phyloP scores from a whole-genome alignment of 2,113 vertebrate genomes.

The Aegithalos caudatus region DNA sequence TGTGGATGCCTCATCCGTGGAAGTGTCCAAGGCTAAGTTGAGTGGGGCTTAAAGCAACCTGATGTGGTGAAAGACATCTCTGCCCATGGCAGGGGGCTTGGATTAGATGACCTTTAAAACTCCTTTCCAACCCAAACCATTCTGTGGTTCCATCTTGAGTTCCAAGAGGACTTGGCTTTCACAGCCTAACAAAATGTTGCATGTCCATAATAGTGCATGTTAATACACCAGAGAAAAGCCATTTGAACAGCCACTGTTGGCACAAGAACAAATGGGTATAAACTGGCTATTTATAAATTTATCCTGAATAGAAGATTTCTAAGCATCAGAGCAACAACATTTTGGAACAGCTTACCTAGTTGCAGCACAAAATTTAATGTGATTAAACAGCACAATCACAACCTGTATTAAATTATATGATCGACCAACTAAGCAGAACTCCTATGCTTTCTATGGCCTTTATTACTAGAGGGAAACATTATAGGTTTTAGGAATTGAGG shows the following conservation, averaged over 20 bases:
- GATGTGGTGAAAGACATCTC: not conserved
- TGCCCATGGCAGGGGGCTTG: not conserved
- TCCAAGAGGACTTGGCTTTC: not conserved
- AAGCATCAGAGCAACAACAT: not conserved
- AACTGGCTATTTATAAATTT: not conserved
- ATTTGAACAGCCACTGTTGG: not conserved
- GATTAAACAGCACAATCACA: not conserved
- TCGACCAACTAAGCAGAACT: not conserved
- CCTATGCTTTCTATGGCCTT: not conserved
- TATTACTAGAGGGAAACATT: not conserved
- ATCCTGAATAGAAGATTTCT: not conserved
- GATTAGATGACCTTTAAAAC: not conserved
- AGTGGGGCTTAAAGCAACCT: not conserved
- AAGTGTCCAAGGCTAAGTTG: not conserved
- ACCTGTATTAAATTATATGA: not conserved
- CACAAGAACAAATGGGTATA: not conserved
- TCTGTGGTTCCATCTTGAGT: not conserved
- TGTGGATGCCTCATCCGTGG: not conserved
- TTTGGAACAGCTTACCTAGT: not conserved
- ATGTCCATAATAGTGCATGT: not conserved
- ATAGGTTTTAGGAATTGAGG: not conserved
- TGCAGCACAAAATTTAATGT: not conserved
- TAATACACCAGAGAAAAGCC: not conserved
- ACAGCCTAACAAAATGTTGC: not conserved
- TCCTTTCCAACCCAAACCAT: not conserved